These are phyloP conservation scores for Nudaria mundana DNA, from an alignment of 2,888 invertebrate species.

Conservation along the genomic window DNA sequence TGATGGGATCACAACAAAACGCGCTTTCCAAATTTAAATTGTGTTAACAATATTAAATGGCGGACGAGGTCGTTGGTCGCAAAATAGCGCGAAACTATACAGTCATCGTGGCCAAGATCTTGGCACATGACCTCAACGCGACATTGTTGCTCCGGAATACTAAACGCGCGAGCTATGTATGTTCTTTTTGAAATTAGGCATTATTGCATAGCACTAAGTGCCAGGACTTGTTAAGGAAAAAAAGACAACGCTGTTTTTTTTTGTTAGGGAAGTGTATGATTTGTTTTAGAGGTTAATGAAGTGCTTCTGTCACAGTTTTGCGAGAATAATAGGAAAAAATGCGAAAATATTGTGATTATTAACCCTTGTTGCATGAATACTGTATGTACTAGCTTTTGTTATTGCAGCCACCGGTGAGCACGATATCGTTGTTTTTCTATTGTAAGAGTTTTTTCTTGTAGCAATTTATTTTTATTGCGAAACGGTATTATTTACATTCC, in stretches of 20 bases:
- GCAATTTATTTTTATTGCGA: no score
- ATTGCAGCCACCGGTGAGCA: no score
- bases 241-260: no score
- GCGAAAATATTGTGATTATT: no score
- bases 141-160: slow-evolving; percentile 23
- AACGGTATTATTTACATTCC: no score
- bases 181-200: slow-evolving; percentile 9
- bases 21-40: slow-evolving; percentile 8
- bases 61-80: slow-evolving; percentile 19
- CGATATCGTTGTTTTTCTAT: no score
- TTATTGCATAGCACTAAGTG: neutral
- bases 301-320: no score
- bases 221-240: slow-evolving; percentile 5
- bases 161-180: slow-evolving; percentile 16
- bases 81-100: slow-evolving; percentile 11
- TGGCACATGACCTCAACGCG: slow-evolving; percentile 35
- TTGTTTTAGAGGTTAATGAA: neutral
- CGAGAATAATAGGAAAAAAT: no score
- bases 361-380: no score
- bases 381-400: no score
- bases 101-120: slow-evolving; percentile 33
- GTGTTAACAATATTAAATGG: slow-evolving; percentile 5
- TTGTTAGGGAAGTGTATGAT: neutral
- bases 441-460: no score
- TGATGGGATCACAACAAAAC: no score